phyloP scores from a whole-genome alignment of 2,113 vertebrate genomes.

The Peromyscus polionotus region DNA sequence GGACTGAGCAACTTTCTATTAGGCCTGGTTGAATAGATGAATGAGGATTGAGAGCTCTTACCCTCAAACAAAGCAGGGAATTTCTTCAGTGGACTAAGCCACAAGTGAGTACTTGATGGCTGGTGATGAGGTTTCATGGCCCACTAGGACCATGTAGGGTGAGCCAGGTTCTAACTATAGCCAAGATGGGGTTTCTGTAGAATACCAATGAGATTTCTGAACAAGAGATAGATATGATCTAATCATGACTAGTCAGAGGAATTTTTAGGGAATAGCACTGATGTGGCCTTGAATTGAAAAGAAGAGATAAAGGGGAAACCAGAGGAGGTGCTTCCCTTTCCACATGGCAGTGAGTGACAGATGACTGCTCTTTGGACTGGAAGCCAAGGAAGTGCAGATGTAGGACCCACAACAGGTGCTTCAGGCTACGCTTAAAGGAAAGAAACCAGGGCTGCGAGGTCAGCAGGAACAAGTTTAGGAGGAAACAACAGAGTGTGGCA shows the following conservation, averaged over 20 bases:
- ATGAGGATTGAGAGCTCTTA: rapidly evolving
- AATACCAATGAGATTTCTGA: not conserved
- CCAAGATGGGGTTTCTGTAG: not conserved
- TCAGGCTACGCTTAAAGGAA: not conserved
- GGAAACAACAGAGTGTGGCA: not conserved
- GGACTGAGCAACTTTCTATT: not conserved
- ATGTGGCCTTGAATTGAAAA: not conserved
- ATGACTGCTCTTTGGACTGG: not conserved
- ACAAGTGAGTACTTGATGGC: no score
- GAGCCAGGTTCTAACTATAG: not conserved
- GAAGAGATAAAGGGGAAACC: not conserved
- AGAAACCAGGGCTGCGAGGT: not conserved
- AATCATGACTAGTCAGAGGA: not conserved
- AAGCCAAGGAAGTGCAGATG: not conserved
- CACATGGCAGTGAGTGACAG: not conserved
- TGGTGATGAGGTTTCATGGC: not conserved
- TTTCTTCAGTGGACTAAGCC: not conserved
- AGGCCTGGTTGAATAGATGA: no score
- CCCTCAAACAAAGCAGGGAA: not conserved
- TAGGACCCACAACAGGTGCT: not conserved
- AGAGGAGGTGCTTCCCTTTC: not conserved
- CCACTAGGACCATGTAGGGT: no score
- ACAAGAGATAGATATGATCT: not conserved
- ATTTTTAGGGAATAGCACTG: not conserved
- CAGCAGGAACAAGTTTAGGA: no score